Percentiles rank a stretch among this genome's conserved stretches.
phyloP scores from a whole-genome alignment of 2,888 invertebrate species.

The Acleris emargana region DNA sequence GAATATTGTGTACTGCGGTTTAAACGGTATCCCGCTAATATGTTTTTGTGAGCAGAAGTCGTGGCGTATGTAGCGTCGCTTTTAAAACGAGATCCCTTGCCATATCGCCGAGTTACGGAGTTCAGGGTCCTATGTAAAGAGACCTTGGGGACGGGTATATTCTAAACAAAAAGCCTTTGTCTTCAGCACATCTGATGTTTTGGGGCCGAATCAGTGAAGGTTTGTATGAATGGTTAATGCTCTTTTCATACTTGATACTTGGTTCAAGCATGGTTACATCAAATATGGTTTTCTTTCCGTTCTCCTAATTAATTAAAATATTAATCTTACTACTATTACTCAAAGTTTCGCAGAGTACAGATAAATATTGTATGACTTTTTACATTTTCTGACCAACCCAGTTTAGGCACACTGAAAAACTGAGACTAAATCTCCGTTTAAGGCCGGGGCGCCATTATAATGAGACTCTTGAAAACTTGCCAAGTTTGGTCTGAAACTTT shows the following conservation, averaged over 20 bases:
- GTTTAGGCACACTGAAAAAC: no score
- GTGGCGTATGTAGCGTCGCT: constrained; percentile 13
- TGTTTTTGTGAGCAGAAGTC: constrained; percentile 11
- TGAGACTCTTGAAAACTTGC: no score
- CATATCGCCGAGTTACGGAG: constrained; percentile 30
- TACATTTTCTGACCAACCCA: no score
- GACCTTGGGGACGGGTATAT: constrained; percentile 26
- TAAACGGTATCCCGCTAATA: constrained; percentile 4
- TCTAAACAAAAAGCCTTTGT: constrained; percentile 30
- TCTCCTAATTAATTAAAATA: no score
- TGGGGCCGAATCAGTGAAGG: constrained; percentile 18
- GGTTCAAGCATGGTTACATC: no score
- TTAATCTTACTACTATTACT: no score
- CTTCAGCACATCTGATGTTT: constrained; percentile 31
- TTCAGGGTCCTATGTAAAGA: constrained; percentile 35
- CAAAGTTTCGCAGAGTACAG: no score
- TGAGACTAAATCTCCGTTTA: no score
- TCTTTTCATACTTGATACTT: constrained; percentile 8
- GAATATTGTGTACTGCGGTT: constrained; percentile 37
- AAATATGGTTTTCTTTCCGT: no score
- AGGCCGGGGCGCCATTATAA: no score
- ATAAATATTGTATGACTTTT: no score
- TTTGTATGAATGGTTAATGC: constrained; percentile 26
- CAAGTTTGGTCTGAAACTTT: no score
- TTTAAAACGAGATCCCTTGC: constrained; percentile 21